phyloP scores from a whole-genome alignment of 2,888 invertebrate genomes.

The Sminthurinus aureus region DNA sequence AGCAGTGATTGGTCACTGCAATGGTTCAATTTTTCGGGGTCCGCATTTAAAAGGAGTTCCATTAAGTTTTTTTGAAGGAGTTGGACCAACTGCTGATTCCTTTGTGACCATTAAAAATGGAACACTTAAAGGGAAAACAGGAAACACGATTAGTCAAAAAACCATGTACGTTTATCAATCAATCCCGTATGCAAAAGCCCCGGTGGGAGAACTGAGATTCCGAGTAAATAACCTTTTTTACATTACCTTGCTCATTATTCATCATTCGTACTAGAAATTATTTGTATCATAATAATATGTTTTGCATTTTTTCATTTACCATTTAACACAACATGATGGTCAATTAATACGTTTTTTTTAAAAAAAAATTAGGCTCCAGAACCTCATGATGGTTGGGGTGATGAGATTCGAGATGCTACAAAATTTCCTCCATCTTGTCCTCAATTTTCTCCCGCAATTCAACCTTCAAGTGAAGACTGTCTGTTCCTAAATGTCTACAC shows the following conservation, averaged over 20 bases:
- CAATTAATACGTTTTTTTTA: background rate
- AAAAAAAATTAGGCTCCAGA: conserved; percentile 32
- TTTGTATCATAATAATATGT: too few species aligned
- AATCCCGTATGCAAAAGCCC: conserved; percentile 38
- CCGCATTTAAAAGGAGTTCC: conserved; percentile 26
- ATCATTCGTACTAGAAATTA: too few species aligned
- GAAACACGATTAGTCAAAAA: background rate
- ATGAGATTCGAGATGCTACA: conserved; percentile 36
- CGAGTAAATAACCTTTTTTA: too few species aligned
- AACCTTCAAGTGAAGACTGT: conserved; percentile 40
- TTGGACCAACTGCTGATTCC: conserved; percentile 19
- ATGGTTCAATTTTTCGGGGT: background rate
- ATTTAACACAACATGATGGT: too few species aligned
- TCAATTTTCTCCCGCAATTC: conserved; percentile 30
- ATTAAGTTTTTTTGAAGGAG: conserved; percentile 23
- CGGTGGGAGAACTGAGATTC: conserved; percentile 36
- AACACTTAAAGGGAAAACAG: conserved; percentile 33
- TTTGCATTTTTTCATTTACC: too few species aligned
- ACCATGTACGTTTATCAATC: conserved; percentile 29
- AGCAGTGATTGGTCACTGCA: background rate
- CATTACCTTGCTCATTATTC: too few species aligned
- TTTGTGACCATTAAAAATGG: conserved; percentile 43
- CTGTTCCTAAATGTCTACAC: conserved; percentile 42
- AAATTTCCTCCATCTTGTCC: conserved; percentile 39
- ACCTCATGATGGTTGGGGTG: conserved; percentile 38